phyloP scores from a whole-genome alignment of 2,797 vertebrate species.

The Dryobates pubescens region DNA sequence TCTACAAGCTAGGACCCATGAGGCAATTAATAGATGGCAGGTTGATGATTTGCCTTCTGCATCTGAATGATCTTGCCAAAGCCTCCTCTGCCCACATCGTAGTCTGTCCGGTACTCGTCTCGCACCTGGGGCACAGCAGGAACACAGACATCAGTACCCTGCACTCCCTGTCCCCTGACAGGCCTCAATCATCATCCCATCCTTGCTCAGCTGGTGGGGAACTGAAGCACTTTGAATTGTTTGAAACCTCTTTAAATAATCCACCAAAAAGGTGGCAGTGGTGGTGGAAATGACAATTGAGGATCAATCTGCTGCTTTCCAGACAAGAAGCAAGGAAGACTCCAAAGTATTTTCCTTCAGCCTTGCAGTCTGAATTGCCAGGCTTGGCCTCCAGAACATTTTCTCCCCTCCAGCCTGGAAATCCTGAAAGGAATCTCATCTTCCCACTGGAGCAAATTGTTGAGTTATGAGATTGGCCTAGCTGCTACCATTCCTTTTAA shows the following conservation, averaged over 20 bases:
- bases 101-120: conserved; percentile 75
- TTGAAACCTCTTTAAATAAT: not conserved
- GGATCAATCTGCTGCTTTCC: not conserved
- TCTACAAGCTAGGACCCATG: not conserved
- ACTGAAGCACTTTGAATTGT: not conserved
- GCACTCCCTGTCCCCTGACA: not conserved
- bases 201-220: not conserved
- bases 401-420: not conserved
- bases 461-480: not conserved
- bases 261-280: not conserved
- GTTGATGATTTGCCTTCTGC: conserved; percentile 66
- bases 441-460: not conserved
- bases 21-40: conserved; percentile 52
- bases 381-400: not conserved
- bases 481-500: not conserved
- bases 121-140: conserved; percentile 60
- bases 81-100: conserved; percentile 75
- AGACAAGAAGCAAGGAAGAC: not conserved
- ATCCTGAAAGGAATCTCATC: not conserved
- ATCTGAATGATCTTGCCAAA: conserved; percentile 75
- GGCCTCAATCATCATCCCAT: not conserved
- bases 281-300: not conserved
- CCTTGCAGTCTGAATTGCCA: not conserved
- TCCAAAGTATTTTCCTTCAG: not conserved
- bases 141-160: not conserved